These are phyloP conservation scores for Drosophila grimshawi DNA, from an alignment of 1,140 invertebrate species.

Conservation along the genomic window DNA sequence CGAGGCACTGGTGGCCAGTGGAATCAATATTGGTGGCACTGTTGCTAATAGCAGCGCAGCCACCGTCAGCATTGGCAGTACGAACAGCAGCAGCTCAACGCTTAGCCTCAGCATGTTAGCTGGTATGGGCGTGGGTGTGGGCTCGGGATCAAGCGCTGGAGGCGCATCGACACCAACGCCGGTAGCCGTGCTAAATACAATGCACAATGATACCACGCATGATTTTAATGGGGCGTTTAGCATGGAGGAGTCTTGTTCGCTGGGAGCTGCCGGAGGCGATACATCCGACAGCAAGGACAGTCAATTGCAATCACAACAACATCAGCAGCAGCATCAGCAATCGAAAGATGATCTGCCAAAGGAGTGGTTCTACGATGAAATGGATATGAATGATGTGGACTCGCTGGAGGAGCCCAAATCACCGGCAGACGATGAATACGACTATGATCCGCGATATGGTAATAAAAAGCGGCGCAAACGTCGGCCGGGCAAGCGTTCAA, in stretches of 20 bases:
- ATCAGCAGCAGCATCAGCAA: slow-evolving; percentile 59
- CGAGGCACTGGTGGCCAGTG: slow-evolving; percentile 67
- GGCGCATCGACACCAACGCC: slow-evolving; percentile 59
- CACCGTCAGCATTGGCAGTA: slow-evolving; percentile 28
- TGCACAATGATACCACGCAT: slow-evolving; percentile 66
- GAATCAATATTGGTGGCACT: slow-evolving; percentile 41
- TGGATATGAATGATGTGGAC: slow-evolving; percentile 96
- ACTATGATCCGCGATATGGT: slow-evolving; percentile 91
- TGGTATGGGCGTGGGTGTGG: slow-evolving; percentile 4
- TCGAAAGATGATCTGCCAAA: slow-evolving; percentile 84
- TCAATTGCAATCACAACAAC: slow-evolving; percentile 71
- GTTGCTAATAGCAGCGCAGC: slow-evolving; percentile 1
- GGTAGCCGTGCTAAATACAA: slow-evolving; percentile 44
- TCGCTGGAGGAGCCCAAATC: slow-evolving; percentile 96
- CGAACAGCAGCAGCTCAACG: slow-evolving; percentile 43
- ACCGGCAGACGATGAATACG: slow-evolving; percentile 97
- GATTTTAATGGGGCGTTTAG: slow-evolving; percentile 80
- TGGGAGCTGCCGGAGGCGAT: slow-evolving; percentile 80
- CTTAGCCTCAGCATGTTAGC: slow-evolving; percentile 67
- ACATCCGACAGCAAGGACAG: slow-evolving; percentile 84
- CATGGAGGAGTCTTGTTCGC: slow-evolving; percentile 78
- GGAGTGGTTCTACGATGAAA: slow-evolving; percentile 94
- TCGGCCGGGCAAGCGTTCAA: slow-evolving; percentile 64
- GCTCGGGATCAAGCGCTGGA: neutral
- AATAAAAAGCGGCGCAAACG: slow-evolving; percentile 82